These are phyloP conservation scores for Melipona bicolor DNA, from an alignment of 2,888 invertebrate species.

Conservation along the genomic window DNA sequence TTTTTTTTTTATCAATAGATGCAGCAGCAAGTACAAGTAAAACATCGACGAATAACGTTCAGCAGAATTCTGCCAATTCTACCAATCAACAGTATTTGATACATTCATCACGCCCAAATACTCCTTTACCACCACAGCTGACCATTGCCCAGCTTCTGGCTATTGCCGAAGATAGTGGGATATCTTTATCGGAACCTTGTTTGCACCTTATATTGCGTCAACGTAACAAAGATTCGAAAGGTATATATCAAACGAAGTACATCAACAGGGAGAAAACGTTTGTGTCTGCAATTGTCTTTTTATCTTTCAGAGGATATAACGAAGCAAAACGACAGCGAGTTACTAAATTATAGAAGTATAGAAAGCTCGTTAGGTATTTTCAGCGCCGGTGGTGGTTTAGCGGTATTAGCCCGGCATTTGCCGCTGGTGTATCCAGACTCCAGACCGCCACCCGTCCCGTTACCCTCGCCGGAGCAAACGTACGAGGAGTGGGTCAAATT, in stretches of 20 bases:
- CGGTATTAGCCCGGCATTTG: slow-evolving; percentile 94
- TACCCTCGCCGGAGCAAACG: slow-evolving; percentile 85
- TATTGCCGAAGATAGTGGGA: slow-evolving; percentile 85
- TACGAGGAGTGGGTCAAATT: slow-evolving; percentile 87
- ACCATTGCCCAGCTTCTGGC: slow-evolving; percentile 87
- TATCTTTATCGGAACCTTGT: slow-evolving; percentile 85
- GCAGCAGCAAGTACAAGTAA: slow-evolving; percentile 68
- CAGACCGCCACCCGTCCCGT: slow-evolving; percentile 86
- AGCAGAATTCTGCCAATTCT: slow-evolving; percentile 80
- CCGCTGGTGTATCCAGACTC: slow-evolving; percentile 94
- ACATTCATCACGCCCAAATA: slow-evolving; percentile 83
- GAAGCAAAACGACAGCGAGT: slow-evolving; percentile 74
- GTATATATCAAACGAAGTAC: slow-evolving; percentile 50
- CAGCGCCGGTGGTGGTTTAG: slow-evolving; percentile 94
- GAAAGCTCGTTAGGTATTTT: slow-evolving; percentile 92
- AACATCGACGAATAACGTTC: slow-evolving; percentile 71
- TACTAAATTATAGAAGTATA: slow-evolving; percentile 78
- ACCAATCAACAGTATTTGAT: slow-evolving; percentile 84
- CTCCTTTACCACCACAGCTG: slow-evolving; percentile 85
- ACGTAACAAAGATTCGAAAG: slow-evolving; percentile 80
- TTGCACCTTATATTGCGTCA: slow-evolving; percentile 81
- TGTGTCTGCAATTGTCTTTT: not conserved
- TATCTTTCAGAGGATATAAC: slow-evolving; percentile 72
- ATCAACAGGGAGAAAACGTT: not conserved
- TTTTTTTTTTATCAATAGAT: slow-evolving; percentile 60